Evolutionary conservation across 1,140 invertebrate genomes (phyloP).

Genomic region (Stegodyphus dumicola): DNA sequence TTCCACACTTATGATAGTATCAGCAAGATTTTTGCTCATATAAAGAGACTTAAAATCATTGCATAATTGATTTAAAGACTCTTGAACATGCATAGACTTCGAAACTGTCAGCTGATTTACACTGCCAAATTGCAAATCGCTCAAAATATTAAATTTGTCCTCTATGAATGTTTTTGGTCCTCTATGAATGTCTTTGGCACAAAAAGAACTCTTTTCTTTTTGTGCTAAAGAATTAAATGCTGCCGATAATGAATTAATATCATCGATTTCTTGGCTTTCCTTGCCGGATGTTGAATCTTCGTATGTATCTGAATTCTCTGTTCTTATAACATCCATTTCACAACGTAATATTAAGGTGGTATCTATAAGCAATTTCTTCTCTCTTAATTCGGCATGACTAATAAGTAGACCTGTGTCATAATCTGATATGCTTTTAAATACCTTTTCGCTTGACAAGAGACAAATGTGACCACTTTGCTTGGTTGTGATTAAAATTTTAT

Average conservation of each 20-base stretch:
- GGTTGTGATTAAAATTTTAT: neutral
- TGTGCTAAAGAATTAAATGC: neutral
- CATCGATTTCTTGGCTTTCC: no score
- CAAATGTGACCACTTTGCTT: neutral
- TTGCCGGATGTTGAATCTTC: no score
- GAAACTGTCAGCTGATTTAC: neutral
- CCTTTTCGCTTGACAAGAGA: neutral
- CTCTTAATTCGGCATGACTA: neutral
- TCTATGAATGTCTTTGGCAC: neutral
- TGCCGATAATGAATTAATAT: no score
- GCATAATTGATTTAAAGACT: constrained; percentile 1
- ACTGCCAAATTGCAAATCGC: neutral
- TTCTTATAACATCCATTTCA: constrained; percentile 19
- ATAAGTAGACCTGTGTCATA: neutral
- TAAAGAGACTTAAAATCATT: constrained; percentile 1
- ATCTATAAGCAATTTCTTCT: neutral
- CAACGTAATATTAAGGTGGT: constrained; percentile 2
- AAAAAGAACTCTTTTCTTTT: neutral
- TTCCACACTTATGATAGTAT: neutral
- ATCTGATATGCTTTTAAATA: neutral
- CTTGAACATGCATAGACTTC: neutral
- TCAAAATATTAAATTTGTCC: neutral
- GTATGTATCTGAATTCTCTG: no score
- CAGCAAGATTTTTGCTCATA: neutral
- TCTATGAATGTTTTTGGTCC: neutral